These are phyloP conservation scores for Ypsolopha scabrella DNA, from an alignment of 2,888 invertebrate genomes.

Conservation along the genomic window DNA sequence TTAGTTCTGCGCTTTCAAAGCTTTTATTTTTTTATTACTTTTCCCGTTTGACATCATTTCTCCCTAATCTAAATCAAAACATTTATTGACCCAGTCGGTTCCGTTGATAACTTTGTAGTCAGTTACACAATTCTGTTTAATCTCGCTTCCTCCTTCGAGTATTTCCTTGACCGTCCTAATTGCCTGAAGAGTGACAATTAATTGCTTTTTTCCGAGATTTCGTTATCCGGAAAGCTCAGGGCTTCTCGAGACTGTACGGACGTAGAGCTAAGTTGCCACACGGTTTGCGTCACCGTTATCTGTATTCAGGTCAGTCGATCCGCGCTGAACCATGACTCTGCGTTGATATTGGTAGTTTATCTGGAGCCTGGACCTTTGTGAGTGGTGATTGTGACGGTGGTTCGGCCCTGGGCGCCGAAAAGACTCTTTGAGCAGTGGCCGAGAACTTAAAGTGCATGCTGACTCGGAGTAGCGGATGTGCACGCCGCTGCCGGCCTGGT, in stretches of 20 bases:
- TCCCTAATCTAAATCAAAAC: constrained; percentile 14
- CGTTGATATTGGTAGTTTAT: constrained; percentile 45
- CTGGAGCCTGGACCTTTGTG: constrained; percentile 22
- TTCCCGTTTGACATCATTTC: constrained; percentile 24
- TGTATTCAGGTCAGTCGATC: constrained; percentile 46
- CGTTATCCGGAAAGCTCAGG: constrained; percentile 31
- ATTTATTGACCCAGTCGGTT: background rate
- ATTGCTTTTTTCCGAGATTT: constrained; percentile 30
- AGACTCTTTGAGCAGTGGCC: background rate
- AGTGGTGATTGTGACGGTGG: constrained; percentile 46
- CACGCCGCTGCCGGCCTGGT: constrained; percentile 61
- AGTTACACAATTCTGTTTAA: background rate
- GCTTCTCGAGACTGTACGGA: constrained; percentile 25
- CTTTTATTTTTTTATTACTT: constrained; percentile 50
- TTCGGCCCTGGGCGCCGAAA: constrained; percentile 19
- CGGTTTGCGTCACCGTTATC: constrained; percentile 48
- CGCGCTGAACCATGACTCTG: constrained; percentile 52
- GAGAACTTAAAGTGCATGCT: constrained; percentile 7
- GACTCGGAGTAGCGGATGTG: constrained; percentile 54
- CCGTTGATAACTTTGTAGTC: background rate
- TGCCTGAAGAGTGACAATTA: constrained; percentile 22
- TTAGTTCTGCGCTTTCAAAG: constrained; percentile 45
- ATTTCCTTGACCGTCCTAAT: constrained; percentile 31
- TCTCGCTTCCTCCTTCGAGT: constrained; percentile 26
- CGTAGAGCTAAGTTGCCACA: constrained; percentile 37